A percentile compares a stretch with the other conserved stretches of the same genome.
Evolutionary conservation across 2,888 invertebrate species (phyloP).

Genomic region (Calameuta filiformis): DNA sequence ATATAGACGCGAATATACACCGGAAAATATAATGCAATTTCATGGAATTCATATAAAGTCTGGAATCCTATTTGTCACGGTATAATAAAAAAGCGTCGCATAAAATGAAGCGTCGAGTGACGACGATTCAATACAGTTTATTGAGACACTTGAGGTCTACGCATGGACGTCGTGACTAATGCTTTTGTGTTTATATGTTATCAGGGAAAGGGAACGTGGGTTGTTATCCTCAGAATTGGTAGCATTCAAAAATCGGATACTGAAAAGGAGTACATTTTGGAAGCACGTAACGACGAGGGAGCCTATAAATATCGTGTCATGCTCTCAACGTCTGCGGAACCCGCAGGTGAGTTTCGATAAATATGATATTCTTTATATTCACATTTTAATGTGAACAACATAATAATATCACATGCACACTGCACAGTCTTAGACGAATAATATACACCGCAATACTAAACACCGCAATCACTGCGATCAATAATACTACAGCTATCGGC

Average conservation of each 20-base stretch:
- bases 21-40: not conserved
- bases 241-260: conserved; percentile 81
- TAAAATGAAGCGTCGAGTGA: not conserved
- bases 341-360: conserved; percentile 66
- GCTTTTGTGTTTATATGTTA: conserved; percentile 16
- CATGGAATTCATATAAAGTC: not conserved
- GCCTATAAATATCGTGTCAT: conserved; percentile 73
- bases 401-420: not conserved
- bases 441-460: not conserved
- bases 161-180: not conserved
- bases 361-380: not conserved
- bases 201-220: conserved; percentile 77
- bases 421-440: not conserved
- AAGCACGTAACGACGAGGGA: conserved; percentile 78
- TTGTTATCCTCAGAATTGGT: conserved; percentile 75
- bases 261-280: conserved; percentile 76
- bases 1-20: not conserved
- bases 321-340: conserved; percentile 76
- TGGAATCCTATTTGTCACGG: not conserved
- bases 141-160: not conserved
- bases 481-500: not conserved
- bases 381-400: conserved; percentile 7
- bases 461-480: not conserved
- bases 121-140: not conserved
- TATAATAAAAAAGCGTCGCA: not conserved